phyloP scores from a whole-genome alignment of 2,888 invertebrate genomes.

The Asteroscopus sphinx region DNA sequence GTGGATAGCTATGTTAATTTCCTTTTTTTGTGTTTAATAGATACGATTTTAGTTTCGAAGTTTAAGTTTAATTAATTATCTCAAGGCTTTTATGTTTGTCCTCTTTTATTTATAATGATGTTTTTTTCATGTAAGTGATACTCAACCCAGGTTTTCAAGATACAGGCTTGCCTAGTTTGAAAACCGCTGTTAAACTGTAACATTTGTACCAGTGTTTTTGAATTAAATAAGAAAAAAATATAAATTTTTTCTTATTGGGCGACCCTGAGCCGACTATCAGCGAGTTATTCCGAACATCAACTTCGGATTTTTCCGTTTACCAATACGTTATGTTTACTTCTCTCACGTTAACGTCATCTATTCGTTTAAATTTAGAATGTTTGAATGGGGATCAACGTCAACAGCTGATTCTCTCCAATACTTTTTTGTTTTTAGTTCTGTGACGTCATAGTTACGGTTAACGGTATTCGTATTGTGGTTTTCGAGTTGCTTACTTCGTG shows the following conservation, averaged over 20 bases:
- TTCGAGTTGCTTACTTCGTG: conserved; percentile 23
- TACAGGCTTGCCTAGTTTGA: too few relatives aligned
- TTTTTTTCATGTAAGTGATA: too few relatives aligned
- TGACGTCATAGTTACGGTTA: conserved; percentile 36
- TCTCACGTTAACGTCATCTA: conserved; percentile 32
- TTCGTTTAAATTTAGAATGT: conserved; percentile 48
- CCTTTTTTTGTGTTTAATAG: too few relatives aligned
- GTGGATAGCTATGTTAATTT: too few relatives aligned
- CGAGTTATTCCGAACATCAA: conserved; percentile 27
- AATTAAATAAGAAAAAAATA: too few relatives aligned
- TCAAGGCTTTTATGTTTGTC: too few relatives aligned
- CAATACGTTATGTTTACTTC: conserved; percentile 52
- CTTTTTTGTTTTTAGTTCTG: conserved; percentile 34
- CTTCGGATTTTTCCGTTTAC: conserved; percentile 50
- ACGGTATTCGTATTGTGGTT: conserved; percentile 16
- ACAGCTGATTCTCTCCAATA: conserved; percentile 40
- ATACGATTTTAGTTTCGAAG: too few relatives aligned
- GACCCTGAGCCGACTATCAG: conserved; percentile 35
- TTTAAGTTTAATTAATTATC: too few relatives aligned
- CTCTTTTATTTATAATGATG: too few relatives aligned
- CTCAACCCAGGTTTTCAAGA: too few relatives aligned
- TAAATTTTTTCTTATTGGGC: conserved; percentile 30
- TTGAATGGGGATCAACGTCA: conserved; percentile 48
- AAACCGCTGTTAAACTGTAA: too few relatives aligned
- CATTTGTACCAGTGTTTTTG: too few relatives aligned